Base-by-base conservation (phyloP, 2,888 invertebrate genomes). In the Tinea trinotella region DNA sequence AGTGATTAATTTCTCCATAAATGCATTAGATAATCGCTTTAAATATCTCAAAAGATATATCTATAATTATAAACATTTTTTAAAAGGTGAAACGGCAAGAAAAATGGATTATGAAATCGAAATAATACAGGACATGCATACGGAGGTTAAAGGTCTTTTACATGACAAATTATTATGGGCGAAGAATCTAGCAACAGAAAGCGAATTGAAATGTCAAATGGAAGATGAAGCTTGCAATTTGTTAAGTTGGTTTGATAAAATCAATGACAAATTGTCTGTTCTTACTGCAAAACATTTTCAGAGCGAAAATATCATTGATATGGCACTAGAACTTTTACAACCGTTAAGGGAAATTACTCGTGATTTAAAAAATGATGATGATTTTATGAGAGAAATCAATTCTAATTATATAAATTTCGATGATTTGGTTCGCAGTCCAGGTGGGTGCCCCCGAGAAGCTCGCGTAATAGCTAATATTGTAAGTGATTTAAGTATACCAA, bases 91-190 rank as follows among this genome's bases (percentile, higher is more conserved):
- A 52, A 60, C 70, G 22, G 72, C 74, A 61, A 58, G 62, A 3
- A 64, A 76, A 58, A 56, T 85, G 52, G 52, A 60, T 34, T 63
- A 77, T 2, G 85, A 85, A 49, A 58, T 78, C 50, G 85, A 84
- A 73, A 76, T 85, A 55, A 65, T 84, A 17, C 76, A 80, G 65
- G 81, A 76, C 18, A 85, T 85, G 85, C 76, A 85, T 55, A 69
- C 67, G 60, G 75, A 78, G 12, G 68, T 74, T 10, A 66, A 61
- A 1, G 55, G 56, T 55, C 46, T 56, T 30, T 69, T 84, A 54
- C 58, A 67, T 40, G 70, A 76, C 15, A 75, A 74, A 63, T 58
- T 76, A 6, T 74, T 69, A 61, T 74, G 70, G 58, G 75, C 76
- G 34, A 68, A 67, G 60, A 68, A 61, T 53, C 68, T 59, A 58